These are phyloP conservation scores for Ptyas mucosa DNA, from an alignment of 2,113 vertebrate genomes.

Conservation along the genomic window DNA sequence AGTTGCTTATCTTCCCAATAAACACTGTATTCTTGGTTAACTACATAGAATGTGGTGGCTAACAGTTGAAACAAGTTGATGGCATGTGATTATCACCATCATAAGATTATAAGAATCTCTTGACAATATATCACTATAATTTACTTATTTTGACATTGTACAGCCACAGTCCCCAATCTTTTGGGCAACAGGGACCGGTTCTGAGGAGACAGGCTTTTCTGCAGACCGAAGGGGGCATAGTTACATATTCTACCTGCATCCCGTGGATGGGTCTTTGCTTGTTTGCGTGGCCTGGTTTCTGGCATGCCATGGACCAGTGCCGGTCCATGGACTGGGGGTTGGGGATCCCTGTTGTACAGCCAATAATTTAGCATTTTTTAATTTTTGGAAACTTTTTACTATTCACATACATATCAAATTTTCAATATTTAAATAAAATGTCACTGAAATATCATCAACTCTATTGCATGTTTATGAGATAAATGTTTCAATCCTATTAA, in stretches of 20 bases:
- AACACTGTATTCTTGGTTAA: conserved; percentile 39
- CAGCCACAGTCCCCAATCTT: neutral
- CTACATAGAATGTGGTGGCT: neutral
- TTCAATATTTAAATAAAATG: neutral
- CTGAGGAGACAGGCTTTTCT: too few species aligned
- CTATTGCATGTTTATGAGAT: neutral
- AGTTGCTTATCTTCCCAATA: conserved; percentile 1
- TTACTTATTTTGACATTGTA: conserved; percentile 32
- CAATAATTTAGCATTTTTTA: conserved; percentile 14
- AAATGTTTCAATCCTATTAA: conserved; percentile 8
- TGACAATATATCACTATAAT: conserved; percentile 38
- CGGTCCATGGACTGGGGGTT: too few species aligned
- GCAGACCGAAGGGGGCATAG: too few species aligned
- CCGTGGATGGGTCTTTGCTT: too few species aligned
- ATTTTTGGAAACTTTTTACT: neutral
- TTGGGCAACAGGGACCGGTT: too few species aligned
- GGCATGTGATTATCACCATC: neutral
- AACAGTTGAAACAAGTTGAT: conserved; percentile 32
- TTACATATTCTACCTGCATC: too few species aligned
- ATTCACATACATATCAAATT: neutral
- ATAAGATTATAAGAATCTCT: conserved; percentile 31
- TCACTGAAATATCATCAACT: neutral
- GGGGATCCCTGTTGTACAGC: neutral
- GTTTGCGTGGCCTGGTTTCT: too few species aligned
- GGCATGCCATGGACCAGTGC: too few species aligned